phyloP scores from a whole-genome alignment of 1,140 invertebrate species.

The Drosophila cardini region DNA sequence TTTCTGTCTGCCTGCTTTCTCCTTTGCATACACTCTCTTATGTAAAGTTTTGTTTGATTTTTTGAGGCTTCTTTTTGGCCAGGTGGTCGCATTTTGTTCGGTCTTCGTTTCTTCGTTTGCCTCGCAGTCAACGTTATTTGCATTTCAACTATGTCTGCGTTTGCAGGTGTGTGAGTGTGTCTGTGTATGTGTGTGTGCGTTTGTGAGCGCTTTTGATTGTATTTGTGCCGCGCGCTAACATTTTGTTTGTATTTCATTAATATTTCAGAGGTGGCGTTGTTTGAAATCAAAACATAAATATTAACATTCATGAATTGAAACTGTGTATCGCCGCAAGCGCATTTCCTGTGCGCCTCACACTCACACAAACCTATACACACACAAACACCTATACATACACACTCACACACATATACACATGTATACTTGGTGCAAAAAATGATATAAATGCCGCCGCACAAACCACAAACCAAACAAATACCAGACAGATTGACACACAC shows the following conservation, averaged over 20 bases:
- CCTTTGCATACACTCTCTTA: slow-evolving; percentile 6
- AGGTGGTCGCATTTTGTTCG: slow-evolving; percentile 45
- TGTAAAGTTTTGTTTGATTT: slow-evolving; percentile 51
- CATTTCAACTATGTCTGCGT: slow-evolving; percentile 72
- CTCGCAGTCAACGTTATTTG: slow-evolving; percentile 70
- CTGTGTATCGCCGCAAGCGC: slow-evolving; percentile 73
- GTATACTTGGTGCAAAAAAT: slow-evolving; percentile 62
- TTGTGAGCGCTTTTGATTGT: slow-evolving; percentile 24
- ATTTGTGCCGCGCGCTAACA: slow-evolving; percentile 69
- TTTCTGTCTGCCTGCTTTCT: background rate
- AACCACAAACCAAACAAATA: slow-evolving; percentile 76
- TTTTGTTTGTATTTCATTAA: slow-evolving; percentile 83
- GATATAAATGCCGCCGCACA: slow-evolving; percentile 76
- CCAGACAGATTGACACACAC: slow-evolving; percentile 44
- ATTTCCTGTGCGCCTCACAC: slow-evolving; percentile 56
- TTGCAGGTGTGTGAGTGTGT: slow-evolving; percentile 14
- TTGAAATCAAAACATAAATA: slow-evolving; percentile 84
- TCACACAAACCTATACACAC: slow-evolving; percentile 3
- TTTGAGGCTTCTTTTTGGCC: slow-evolving; percentile 71
- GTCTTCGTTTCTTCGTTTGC: slow-evolving; percentile 43
- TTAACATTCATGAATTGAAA: slow-evolving; percentile 84
- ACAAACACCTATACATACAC: background rate
- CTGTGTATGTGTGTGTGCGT: slow-evolving; percentile 20
- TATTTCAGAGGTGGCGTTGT: slow-evolving; percentile 83
- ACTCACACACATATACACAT: slow-evolving; percentile 16